Percentiles rank a stretch among this genome's conserved stretches.
Conservation (phyloP, 53 echinoderm and acorn worm genomes). For the Echinarachnius parma region DNA sequence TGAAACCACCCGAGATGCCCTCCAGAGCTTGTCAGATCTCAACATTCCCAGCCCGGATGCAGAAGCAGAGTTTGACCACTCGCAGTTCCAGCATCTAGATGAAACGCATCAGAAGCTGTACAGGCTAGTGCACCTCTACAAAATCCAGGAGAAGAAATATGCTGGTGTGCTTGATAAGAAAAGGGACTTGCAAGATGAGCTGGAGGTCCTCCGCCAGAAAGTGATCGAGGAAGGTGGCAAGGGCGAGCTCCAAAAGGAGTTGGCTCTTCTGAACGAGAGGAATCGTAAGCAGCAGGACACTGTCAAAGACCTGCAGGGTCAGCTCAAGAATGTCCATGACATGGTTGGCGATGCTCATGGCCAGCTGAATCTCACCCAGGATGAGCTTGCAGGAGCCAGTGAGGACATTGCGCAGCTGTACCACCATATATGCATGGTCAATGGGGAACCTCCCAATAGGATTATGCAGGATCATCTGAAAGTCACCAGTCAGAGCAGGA, state of each 20-base stretch:
- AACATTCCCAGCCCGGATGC: conserved; percentile 50
- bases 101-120: conserved; percentile 66
- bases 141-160: conserved; percentile 76
- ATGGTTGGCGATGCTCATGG: conserved; percentile 80
- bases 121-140: conserved; percentile 64
- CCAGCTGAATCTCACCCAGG: conserved; percentile 85
- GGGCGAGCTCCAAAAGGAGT: conserved; percentile 72
- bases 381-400: conserved; percentile 85
- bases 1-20: conserved; percentile 79
- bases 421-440: conserved; percentile 88
- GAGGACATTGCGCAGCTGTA: conserved; percentile 95
- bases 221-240: conserved; percentile 67
- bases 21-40: conserved; percentile 75
- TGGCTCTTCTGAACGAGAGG: conserved; percentile 74
- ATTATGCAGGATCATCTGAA: conserved; percentile 91
- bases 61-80: conserved; percentile 63
- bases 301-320: conserved; percentile 68
- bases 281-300: conserved; percentile 79
- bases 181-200: conserved; percentile 58
- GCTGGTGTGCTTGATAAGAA: conserved; percentile 63
- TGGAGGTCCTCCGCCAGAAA: conserved; percentile 59
- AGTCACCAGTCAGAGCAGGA: conserved; percentile 79
- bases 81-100: conserved; percentile 57
- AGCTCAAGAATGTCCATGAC: conserved; percentile 77
- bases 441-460: conserved; percentile 87